A percentile compares a stretch with the other conserved stretches of the same genome.
phyloP scores from a whole-genome alignment of 2,888 invertebrate genomes.

The Drosophila stalkeri region DNA sequence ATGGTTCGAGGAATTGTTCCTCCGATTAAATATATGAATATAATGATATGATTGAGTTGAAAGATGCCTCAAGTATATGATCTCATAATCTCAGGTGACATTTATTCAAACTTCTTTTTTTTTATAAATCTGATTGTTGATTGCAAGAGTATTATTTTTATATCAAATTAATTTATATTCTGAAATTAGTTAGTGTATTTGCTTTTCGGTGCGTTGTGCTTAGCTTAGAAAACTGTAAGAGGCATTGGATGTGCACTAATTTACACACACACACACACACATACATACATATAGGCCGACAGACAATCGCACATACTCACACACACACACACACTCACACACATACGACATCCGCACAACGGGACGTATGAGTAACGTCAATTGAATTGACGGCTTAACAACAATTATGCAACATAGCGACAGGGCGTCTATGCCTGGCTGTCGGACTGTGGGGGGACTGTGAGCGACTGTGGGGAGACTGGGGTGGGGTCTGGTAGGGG shows the following conservation, averaged over 20 bases:
- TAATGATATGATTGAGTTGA: too few relatives aligned
- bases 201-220: slow-evolving; percentile 2
- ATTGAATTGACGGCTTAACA: slow-evolving; percentile 74
- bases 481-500: neutral
- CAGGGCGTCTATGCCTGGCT: slow-evolving; percentile 29
- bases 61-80: too few relatives aligned
- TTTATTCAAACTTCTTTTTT: too few relatives aligned
- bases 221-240: slow-evolving; percentile 12
- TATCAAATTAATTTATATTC: neutral
- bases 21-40: too few relatives aligned
- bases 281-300: neutral
- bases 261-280: slow-evolving; percentile 20
- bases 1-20: too few relatives aligned
- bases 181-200: neutral
- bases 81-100: too few relatives aligned
- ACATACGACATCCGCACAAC: slow-evolving; percentile 58
- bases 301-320: neutral
- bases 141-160: neutral
- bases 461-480: too few relatives aligned
- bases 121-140: neutral
- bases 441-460: neutral
- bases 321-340: neutral
- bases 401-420: slow-evolving; percentile 63
- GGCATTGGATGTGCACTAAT: slow-evolving; percentile 43
- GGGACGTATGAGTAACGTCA: slow-evolving; percentile 73